A percentile compares a stretch with the other conserved stretches of the same genome.
phyloP scores from a whole-genome alignment of 2,113 vertebrate species.

The Macquaria ambigua region DNA sequence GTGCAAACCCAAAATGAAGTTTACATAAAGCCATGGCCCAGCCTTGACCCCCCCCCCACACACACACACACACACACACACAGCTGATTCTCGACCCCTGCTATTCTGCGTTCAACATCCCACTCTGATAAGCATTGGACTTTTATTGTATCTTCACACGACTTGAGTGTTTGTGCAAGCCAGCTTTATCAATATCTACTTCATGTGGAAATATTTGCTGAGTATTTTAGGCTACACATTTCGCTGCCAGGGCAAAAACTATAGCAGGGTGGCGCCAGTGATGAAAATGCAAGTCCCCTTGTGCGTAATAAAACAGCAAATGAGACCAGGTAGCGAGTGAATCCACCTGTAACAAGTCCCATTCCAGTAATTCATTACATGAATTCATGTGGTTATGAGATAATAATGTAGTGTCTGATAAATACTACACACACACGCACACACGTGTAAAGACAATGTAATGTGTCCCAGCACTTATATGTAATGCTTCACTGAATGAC shows the following conservation, averaged over 20 bases:
- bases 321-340: not conserved
- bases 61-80: conserved; percentile 17
- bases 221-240: conserved; percentile 1
- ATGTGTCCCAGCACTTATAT: not conserved
- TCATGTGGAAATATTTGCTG: conserved; percentile 2
- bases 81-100: not conserved
- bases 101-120: not conserved
- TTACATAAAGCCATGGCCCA: not conserved
- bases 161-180: conserved; percentile 2
- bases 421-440: not conserved
- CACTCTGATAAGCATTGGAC: not conserved
- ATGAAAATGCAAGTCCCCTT: too few relatives aligned
- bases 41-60: not conserved
- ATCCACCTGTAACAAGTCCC: conserved; percentile 4
- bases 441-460: not conserved
- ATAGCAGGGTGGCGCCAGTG: not conserved
- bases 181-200: conserved; percentile 19
- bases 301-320: too few relatives aligned
- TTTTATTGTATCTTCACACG: conserved; percentile 16
- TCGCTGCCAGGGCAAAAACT: not conserved
- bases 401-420: not conserved
- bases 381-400: not conserved
- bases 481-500: not conserved
- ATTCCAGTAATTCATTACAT: conserved; percentile 9
- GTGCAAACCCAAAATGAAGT: conserved; percentile 10